These are phyloP conservation scores for Carabus problematicus DNA, from an alignment of 2,888 invertebrate species.

Conservation along the genomic window DNA sequence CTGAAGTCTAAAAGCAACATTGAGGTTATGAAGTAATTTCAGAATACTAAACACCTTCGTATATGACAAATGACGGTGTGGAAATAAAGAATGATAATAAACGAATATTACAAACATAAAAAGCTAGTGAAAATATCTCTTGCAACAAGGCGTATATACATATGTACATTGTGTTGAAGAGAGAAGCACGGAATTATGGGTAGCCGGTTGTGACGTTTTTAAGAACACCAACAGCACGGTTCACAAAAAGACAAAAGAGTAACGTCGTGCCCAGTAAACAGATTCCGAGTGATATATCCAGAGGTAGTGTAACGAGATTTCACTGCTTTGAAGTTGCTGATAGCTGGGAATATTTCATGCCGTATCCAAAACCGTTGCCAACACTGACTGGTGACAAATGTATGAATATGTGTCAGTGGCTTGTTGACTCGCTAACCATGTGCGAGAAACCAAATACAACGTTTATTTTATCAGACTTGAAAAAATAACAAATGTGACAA, in stretches of 20 bases:
- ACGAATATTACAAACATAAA: constrained; percentile 27
- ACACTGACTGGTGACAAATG: constrained; percentile 38
- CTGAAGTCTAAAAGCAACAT: no score
- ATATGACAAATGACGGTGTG: constrained; percentile 11
- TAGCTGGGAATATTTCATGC: constrained; percentile 7
- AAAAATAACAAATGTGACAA: constrained; percentile 42
- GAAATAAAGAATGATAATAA: constrained; percentile 41
- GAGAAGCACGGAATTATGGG: no score
- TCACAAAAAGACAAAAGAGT: constrained; percentile 25
- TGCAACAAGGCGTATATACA: neutral
- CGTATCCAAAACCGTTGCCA: constrained; percentile 32
- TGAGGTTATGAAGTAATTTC: no score
- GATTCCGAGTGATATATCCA: no score
- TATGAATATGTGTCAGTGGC: constrained; percentile 42
- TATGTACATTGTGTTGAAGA: neutral
- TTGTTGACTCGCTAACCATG: constrained; percentile 41
- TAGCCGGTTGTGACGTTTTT: constrained; percentile 25
- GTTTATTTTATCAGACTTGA: constrained; percentile 41
- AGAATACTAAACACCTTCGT: no score
- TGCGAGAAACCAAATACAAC: constrained; percentile 42
- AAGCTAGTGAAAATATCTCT: constrained; percentile 36
- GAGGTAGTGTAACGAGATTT: constrained; percentile 1
- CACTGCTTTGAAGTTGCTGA: constrained; percentile 15
- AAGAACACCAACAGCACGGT: constrained; percentile 12
- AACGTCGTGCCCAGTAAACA: neutral